Evolutionary conservation across 2,797 vertebrate genomes (phyloP).

Genomic region (Thunnus albacares): DNA sequence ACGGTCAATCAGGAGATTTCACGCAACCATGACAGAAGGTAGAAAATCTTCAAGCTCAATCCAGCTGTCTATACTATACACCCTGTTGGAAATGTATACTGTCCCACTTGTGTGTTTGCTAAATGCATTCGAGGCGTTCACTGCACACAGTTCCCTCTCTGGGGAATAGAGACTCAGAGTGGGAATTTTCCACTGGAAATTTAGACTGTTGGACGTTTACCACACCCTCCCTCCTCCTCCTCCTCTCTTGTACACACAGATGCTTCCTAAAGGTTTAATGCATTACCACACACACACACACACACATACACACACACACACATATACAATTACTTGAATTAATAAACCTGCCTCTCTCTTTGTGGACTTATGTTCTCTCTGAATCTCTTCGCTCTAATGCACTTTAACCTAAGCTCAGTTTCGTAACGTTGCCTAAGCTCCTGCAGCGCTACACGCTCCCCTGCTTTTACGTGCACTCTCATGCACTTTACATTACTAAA

Average conservation of each 20-base stretch:
- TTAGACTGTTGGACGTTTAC: slow-evolving; percentile 16
- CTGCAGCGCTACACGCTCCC: slow-evolving; percentile 8
- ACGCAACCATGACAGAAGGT: neutral
- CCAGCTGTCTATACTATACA: neutral
- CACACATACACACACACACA: slow-evolving; percentile 25
- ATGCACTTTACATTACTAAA: slow-evolving; percentile 70
- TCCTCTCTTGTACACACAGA: slow-evolving; percentile 1
- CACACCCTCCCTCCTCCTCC: neutral
- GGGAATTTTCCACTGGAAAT: slow-evolving; percentile 45
- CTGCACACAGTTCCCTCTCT: slow-evolving; percentile 19
- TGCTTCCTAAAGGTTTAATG: slow-evolving; percentile 27
- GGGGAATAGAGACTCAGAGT: slow-evolving; percentile 8
- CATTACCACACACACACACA: slow-evolving; percentile 11
- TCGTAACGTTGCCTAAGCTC: slow-evolving; percentile 51
- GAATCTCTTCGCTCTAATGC: slow-evolving; percentile 49
- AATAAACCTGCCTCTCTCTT: slow-evolving; percentile 45
- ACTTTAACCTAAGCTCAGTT: slow-evolving; percentile 64
- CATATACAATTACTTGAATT: slow-evolving; percentile 45
- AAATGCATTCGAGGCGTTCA: slow-evolving; percentile 15
- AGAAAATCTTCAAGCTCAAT: neutral
- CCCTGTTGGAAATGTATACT: neutral
- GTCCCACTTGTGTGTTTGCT: neutral
- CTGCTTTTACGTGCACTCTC: slow-evolving; percentile 47
- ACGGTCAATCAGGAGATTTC: neutral
- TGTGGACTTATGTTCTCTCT: slow-evolving; percentile 51